A percentile compares a stretch with the other conserved stretches of the same genome.
phyloP scores from a whole-genome alignment of 2,888 invertebrate species.

The Nephrotoma flavescens region DNA sequence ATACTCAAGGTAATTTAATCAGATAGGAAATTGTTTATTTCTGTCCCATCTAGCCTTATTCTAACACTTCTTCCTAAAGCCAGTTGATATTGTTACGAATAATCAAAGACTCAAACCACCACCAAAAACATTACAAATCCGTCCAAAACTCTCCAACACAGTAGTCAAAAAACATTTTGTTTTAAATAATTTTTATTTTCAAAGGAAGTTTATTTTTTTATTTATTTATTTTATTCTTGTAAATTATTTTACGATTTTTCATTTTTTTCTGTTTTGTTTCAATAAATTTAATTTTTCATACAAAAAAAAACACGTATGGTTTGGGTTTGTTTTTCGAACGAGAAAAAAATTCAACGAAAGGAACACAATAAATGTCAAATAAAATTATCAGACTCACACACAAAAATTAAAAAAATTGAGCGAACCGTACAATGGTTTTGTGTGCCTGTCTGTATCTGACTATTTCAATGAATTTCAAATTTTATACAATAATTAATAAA shows the following conservation, averaged over 20 bases:
- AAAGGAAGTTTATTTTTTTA: neutral
- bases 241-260: neutral
- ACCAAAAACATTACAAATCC: no score
- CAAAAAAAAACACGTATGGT: neutral
- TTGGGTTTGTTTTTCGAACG: neutral
- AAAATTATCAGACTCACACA: neutral
- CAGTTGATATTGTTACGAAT: no score
- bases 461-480: neutral
- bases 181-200: neutral
- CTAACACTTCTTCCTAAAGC: no score
- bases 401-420: neutral
- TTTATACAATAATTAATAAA: no score
- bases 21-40: no score
- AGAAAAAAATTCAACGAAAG: neutral
- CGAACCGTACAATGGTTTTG: neutral
- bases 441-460: neutral
- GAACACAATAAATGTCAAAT: neutral
- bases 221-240: neutral
- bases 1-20: no score
- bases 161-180: neutral
- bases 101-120: no score
- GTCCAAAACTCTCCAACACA: no score
- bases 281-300: neutral
- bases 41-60: no score
- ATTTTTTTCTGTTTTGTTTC: neutral